Conservation (phyloP, 2,797 vertebrate genomes). For the Sebastes nivosus region DNA sequence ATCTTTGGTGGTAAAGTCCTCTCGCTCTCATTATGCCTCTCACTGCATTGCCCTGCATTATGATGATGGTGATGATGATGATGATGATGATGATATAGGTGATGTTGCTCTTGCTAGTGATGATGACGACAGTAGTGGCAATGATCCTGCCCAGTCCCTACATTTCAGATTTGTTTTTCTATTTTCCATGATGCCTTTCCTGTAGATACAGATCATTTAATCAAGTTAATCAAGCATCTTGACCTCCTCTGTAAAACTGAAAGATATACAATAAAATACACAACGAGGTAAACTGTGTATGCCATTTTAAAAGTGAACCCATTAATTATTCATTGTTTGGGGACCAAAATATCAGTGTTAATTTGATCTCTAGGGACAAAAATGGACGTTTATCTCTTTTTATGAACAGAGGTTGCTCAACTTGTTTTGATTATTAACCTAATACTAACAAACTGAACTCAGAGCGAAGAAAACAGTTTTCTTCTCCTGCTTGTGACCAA, state of each 20-base stretch:
- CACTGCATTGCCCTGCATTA: slow-evolving; percentile 73
- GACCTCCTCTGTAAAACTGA: slow-evolving; percentile 49
- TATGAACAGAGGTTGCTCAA: slow-evolving; percentile 61
- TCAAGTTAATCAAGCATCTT: slow-evolving; percentile 68
- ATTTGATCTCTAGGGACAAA: background rate
- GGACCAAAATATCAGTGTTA: background rate
- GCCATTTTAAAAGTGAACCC: background rate
- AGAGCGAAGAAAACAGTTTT: slow-evolving; percentile 48
- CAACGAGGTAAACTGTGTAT: background rate
- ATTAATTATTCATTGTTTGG: background rate
- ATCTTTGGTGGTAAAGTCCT: slow-evolving; percentile 98
- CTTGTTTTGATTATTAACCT: slow-evolving; percentile 61
- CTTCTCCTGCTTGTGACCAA: slow-evolving; percentile 53
- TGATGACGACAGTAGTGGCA: slow-evolving; percentile 18
- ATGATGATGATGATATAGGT: slow-evolving; percentile 13
- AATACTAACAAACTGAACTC: slow-evolving; percentile 54
- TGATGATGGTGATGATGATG: slow-evolving; percentile 47
- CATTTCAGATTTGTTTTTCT: slow-evolving; percentile 67
- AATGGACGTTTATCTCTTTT: background rate
- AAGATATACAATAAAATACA: background rate
- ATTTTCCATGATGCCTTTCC: slow-evolving; percentile 52
- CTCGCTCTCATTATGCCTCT: slow-evolving; percentile 67
- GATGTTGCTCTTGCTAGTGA: slow-evolving; percentile 42
- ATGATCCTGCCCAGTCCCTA: slow-evolving; percentile 49
- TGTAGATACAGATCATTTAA: slow-evolving; percentile 37